Conservation (phyloP, 2,888 invertebrate genomes). For the Thumatha senex region DNA sequence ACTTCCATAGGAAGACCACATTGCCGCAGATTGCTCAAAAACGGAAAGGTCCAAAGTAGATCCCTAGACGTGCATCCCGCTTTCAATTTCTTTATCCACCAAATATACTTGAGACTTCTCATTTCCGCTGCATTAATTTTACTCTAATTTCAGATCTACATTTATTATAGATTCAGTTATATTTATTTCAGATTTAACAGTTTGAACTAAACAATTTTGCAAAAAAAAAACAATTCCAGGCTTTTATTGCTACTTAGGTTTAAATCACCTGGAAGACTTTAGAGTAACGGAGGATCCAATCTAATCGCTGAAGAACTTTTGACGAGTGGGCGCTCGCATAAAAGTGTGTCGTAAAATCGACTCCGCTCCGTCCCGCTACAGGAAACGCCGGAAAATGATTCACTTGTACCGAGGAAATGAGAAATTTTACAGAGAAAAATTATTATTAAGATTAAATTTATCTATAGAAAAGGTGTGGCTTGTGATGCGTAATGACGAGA, state of each 20-base stretch:
- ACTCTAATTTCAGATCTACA: too few species aligned
- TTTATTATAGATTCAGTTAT: too few species aligned
- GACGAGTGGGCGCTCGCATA: conserved; percentile 31
- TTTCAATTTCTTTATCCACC: too few species aligned
- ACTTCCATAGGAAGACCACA: too few species aligned
- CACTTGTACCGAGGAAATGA: conserved; percentile 38
- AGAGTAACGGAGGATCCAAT: conserved; percentile 7
- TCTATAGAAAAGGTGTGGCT: not conserved
- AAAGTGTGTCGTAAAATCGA: conserved; percentile 38
- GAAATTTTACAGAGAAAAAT: conserved; percentile 36
- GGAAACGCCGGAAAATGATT: conserved; percentile 35
- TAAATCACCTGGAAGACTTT: conserved; percentile 8
- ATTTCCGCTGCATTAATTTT: too few species aligned
- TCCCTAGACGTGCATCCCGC: too few species aligned
- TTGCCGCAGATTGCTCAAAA: too few species aligned
- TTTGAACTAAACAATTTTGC: not conserved
- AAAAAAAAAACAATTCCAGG: not conserved
- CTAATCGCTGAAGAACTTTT: conserved; percentile 33
- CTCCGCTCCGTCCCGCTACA: conserved; percentile 22
- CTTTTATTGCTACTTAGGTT: conserved; percentile 4
- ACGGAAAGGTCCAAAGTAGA: too few species aligned
- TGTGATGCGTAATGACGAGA: not conserved
- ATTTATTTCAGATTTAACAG: too few species aligned
- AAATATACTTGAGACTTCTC: too few species aligned
- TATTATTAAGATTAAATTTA: conserved; percentile 19